Conservation (phyloP, 2,113 vertebrate genomes). For the Machaerirhynchus nigripectus region DNA sequence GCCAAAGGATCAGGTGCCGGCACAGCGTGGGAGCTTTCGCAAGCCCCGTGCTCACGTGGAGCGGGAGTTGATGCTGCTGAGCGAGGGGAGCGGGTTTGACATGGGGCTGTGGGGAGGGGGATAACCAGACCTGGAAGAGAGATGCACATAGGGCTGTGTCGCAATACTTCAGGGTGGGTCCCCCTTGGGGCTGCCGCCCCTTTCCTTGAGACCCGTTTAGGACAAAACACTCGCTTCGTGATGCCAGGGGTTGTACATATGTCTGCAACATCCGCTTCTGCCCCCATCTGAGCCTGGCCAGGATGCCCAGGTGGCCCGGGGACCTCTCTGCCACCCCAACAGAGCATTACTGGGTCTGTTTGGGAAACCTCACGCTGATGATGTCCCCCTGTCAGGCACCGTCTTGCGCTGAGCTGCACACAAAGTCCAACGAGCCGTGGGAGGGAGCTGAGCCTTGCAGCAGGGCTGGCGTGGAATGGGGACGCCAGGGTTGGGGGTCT, state of each 20-base stretch:
- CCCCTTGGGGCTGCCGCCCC: background rate
- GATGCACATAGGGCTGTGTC: background rate
- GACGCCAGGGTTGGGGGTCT: background rate
- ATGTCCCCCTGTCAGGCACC: rapidly evolving
- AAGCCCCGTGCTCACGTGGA: background rate
- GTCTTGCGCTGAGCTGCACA: rapidly evolving
- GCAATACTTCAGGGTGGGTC: background rate
- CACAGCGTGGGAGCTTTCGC: background rate
- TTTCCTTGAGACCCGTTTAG: background rate
- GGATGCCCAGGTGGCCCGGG: background rate
- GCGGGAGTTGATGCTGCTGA: background rate
- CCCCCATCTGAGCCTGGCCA: no score
- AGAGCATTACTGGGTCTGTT: background rate
- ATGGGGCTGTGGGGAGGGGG: rapidly evolving
- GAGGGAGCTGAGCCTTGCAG: background rate
- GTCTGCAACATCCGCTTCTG: no score
- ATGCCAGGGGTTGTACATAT: background rate
- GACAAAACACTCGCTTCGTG: rapidly evolving
- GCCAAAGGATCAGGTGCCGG: background rate
- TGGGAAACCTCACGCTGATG: rapidly evolving
- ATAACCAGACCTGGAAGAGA: rapidly evolving
- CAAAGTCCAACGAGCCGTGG: rapidly evolving
- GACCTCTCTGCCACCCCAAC: background rate
- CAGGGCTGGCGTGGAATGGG: background rate
- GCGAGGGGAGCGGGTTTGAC: rapidly evolving